Base-by-base conservation (phyloP, 2,113 vertebrate species). In the Myotis lucifugus region DNA sequence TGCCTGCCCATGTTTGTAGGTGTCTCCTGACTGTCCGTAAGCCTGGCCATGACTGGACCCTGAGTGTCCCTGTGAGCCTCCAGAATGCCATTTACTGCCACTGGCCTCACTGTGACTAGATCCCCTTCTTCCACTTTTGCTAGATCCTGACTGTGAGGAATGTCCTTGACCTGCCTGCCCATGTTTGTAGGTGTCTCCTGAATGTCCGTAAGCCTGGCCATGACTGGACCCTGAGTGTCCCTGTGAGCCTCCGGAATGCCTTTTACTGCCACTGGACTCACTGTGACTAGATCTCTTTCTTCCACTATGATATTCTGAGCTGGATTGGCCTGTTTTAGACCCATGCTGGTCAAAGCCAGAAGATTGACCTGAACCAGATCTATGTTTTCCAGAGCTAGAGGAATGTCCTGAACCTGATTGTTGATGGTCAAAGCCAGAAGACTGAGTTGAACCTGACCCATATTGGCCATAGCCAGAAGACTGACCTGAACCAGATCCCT, bases 1-100 rank as follows among this genome's bases (percentile, higher is more conserved):
- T 8, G n/a, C 32, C 3, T 54, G 52, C 0, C 0, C 0, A 0
- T 40, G 76, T 11, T 18, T 0, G 0, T 2, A 1, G 6, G 37
- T 0, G 10, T n/a, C 48, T n/a, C 32, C 32, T 54, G 18, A 14
- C 1, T 88, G 83, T 3, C 34, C 5, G 2, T 50, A 34, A 46
- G 69, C 1, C 2, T 83, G 69, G 0, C 6, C 37, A 0, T 21
- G 59, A 5, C 10, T 0, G 5, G 40, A n/a, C n/a, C 19, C 40
- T n/a, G 59, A 14, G 0, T 50, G 69, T 50, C 18, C 14, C 1
- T 61, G 9, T 0, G 94, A 34, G 6, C 4, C 0, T 0, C 1
- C 61, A 1, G 78, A 54, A 2, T 89, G 34, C 0, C 7, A 5
- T 6, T 88, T 72, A 42, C 12, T 54, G 32, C 77, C 11, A 3